Evolutionary conservation across 2,113 vertebrate species (phyloP), one percentile per base, ranked within the genome.

Genomic region (Nannobrachium achirus): DNA sequence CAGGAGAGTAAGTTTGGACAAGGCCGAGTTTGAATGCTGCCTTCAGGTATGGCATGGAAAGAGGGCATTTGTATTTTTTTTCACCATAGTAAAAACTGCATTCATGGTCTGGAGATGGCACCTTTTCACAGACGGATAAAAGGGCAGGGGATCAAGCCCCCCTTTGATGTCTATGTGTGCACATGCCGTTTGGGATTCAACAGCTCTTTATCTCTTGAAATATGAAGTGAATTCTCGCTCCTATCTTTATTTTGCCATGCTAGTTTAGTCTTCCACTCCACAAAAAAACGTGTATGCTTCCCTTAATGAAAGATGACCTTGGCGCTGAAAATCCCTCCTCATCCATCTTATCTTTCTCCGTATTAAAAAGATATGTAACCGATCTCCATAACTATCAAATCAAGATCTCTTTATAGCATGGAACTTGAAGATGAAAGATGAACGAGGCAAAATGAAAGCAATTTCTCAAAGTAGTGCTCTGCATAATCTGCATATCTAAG

Each of bases 401-500:
- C 25, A 33, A 33, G 6, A 33, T 18, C 15, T 40, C 52, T 61
- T 13, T 45, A 40, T 72, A 49, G 65, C 39, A 0, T 3, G 10
- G 51, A 14, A 48, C 48, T 25, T 33, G 1, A 11, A 61, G 73
- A 62, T 76, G 53, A 56, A 76, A 65, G 33, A 65, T 66, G 9
- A 44, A 56, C 50, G 67, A 52, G 18, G 9, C 11, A 1, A 64
- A 76, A 59, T 16, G 18, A 14, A 60, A 51, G 48, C 66, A 14
- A 56, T 56, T 51, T 56, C 40, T 63, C 8, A 39, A 61, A 19
- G 18, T 25, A 53, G 1, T 56, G 11, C 61, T 55, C 44, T 57
- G n/a, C 62, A 55, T 55, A 38, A 55, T 62, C 18, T 70, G 57
- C 49, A 53, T 70, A 44, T 62, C 57, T 56, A 33, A 66, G 3